Evolutionary conservation across 2,797 vertebrate species (phyloP).

Genomic region (Hybognathus amarus): DNA sequence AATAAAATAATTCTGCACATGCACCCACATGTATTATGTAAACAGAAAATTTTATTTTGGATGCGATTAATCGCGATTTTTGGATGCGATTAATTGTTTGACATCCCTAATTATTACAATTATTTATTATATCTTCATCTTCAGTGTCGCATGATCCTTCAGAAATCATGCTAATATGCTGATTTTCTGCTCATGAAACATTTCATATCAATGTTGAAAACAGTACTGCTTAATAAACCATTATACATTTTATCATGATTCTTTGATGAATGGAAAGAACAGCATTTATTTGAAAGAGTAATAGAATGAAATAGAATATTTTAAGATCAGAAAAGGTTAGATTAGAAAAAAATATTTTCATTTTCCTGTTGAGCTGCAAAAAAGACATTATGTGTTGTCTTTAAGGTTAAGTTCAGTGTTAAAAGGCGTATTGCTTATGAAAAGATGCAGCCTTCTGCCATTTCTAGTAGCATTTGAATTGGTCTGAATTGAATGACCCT

Average conservation of each 20-base stretch:
- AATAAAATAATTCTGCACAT: no score
- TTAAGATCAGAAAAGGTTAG: background rate
- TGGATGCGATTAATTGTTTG: no score
- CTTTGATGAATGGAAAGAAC: background rate
- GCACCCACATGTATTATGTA: no score
- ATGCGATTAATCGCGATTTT: no score
- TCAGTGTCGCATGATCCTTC: background rate
- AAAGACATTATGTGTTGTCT: background rate
- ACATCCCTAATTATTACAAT: no score
- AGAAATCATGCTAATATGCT: background rate
- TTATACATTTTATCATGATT: background rate
- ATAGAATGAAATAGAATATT: background rate
- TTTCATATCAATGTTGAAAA: background rate
- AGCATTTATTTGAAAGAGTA: background rate
- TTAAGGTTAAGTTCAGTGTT: background rate
- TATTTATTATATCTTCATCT: background rate
- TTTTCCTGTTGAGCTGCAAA: background rate
- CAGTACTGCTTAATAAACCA: background rate
- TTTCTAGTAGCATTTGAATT: background rate
- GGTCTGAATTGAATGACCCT: background rate
- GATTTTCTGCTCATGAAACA: background rate
- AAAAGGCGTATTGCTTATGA: background rate
- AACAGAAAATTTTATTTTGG: no score
- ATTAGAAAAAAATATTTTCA: no score
- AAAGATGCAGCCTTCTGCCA: background rate